Base-by-base conservation (phyloP, 2,113 vertebrate species). In the Anarrhichthys ocellatus region DNA sequence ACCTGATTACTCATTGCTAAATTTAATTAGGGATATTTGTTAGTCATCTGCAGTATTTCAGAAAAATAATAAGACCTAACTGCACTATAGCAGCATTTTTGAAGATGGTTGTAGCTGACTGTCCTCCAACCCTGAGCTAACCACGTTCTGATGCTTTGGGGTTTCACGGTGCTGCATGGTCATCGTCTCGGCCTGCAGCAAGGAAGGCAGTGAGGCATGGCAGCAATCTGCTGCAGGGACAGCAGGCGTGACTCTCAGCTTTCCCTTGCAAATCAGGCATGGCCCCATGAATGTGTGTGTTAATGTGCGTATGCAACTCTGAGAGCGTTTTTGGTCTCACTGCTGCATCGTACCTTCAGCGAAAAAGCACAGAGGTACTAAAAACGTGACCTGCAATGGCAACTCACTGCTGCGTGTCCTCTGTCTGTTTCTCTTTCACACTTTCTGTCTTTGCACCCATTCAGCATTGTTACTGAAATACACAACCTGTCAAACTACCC, bases 241-340 rank as follows among this genome's bases (percentile, higher is more conserved):
- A 68, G 52, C 82, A 83, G 27, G 63, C 42, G 20, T 67, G 81
- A 87, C 82, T 88, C 82, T 73, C 64, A 66, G 59, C 52, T 88
- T 92, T 91, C 64, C 83, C 74, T 92, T 86, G 86, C 82, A 92
- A 92, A 93, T 72, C 80, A 89, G 80, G 62, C 87, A 76, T 48
- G 32, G 48, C 46, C 78, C 54, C 79, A 65, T 29, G 78, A 17
- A 67, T 73, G 64, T 58, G 40, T 66, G 67, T 62, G 20, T 42
- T 46, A 61, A 44, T 54, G 63, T 34, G 65, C 32, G 42, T 56
- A 9, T 81, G 58, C 36, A 54, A 67, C 46, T 76, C 46, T 13
- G 73, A 61, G 20, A 9, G 52, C 3, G 13, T 44, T 56, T 75
- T 36, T 58, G 46, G 64, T 77, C 69, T 65, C 40, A 70, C 81